Base-by-base conservation (phyloP, 2,888 invertebrate species). In the Eilema sororculum region DNA sequence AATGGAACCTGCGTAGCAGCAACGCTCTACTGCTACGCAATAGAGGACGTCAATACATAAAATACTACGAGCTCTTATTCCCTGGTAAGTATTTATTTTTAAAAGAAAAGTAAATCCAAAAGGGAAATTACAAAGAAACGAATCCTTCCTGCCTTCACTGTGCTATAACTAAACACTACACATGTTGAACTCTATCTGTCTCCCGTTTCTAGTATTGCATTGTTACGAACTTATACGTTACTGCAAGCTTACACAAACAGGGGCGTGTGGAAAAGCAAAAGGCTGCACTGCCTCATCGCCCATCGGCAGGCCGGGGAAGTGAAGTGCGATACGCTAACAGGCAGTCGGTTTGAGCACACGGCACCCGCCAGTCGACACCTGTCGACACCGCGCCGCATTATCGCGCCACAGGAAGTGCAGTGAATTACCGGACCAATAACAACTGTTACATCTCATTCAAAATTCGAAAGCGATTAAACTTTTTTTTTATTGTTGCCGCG, bases 391-490 rank as follows among this genome's bases (percentile, higher is more conserved):
- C 66, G 58, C 25, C 62, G 70, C 20, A 28, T 65, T 63, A 70
- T 68, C 81, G 85, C 88, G 87, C 86, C 81, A 82, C 83, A 89
- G 91, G 91, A 92, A 93, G 93, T 93, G 93, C 90, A 92, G 94
- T 93, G 94, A 89, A 86, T 86, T 86, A 87, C 80, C 83, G 83
- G 80, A 85, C 80, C 81, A 82, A 86, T 81, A 79, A 74, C 77
- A 74, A 81, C 83, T 84, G 81, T 82, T 83, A 75, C 81, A 79
- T 79, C 67, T 69, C 73, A 78, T 85, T 87, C 77, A 75, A 87
- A 86, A 85, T 88, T 84, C 79, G 86, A 88, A 87, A 87, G 86
- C 86, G 78, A 82, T 72, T 78, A 73, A 52, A 52, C 65, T 59
- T 64, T 74, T 73, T 78, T 78, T 79, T 76, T 77, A 77, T 76